A percentile compares a stretch with the other conserved stretches of the same genome.
phyloP scores from a whole-genome alignment of 2,113 vertebrate species.

The Etheostoma cragini region DNA sequence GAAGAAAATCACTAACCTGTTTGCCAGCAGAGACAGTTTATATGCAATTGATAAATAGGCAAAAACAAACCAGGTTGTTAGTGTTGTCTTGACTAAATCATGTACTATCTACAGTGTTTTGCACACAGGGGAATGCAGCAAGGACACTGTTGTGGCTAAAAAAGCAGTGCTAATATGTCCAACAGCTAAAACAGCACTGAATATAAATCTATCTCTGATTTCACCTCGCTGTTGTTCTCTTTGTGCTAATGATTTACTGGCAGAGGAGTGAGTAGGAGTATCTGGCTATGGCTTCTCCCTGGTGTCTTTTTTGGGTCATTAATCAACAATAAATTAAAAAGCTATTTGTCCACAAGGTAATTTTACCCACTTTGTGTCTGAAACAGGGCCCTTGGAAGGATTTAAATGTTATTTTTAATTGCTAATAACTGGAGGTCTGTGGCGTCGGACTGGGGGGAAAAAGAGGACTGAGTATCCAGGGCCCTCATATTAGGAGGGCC shows the following conservation, averaged over 20 bases:
- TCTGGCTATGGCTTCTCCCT: conserved; percentile 35
- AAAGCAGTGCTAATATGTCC: conserved; percentile 53
- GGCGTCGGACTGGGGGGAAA: too few relatives aligned
- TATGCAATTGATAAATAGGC: background rate
- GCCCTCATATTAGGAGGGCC: too few relatives aligned
- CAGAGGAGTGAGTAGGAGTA: conserved; percentile 34
- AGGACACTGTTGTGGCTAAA: conserved; percentile 31
- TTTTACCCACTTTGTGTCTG: conserved; percentile 17
- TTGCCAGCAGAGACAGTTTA: background rate
- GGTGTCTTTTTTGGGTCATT: conserved; percentile 43
- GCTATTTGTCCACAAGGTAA: conserved; percentile 25
- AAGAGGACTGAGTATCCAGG: too few relatives aligned
- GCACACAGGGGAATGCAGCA: conserved; percentile 27
- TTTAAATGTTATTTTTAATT: conserved; percentile 34
- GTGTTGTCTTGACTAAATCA: conserved; percentile 3
- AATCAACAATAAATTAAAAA: conserved; percentile 56
- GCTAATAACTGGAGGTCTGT: too few relatives aligned
- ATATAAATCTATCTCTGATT: conserved; percentile 57
- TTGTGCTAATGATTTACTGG: conserved; percentile 57
- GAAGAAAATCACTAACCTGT: background rate
- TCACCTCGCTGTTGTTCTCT: conserved; percentile 52
- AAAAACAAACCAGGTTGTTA: conserved; percentile 8
- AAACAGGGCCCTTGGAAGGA: conserved; percentile 36
- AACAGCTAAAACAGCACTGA: conserved; percentile 65
- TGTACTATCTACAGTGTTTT: conserved; percentile 12